Conservation (phyloP, 1,140 invertebrate species). For the Zaprionus capensis region DNA sequence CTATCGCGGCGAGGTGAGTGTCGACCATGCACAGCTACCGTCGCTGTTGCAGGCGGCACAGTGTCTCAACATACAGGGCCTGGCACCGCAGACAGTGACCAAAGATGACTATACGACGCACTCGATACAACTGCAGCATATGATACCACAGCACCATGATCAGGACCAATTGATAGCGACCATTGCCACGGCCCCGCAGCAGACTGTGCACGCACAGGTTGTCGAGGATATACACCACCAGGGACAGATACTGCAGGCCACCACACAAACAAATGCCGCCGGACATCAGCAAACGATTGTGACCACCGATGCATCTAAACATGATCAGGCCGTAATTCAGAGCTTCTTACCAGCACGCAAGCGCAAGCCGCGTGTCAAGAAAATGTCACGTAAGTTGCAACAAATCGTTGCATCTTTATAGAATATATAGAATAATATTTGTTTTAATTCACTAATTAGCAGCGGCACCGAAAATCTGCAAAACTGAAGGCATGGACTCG, state of each 20-base stretch:
- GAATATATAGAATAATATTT: conserved; percentile 1
- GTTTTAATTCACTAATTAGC: conserved; percentile 32
- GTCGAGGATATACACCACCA: conserved; percentile 83
- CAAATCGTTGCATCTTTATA: background rate
- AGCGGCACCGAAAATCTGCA: conserved; percentile 78
- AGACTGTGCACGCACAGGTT: conserved; percentile 83
- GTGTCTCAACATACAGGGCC: conserved; percentile 87
- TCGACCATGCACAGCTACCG: conserved; percentile 87
- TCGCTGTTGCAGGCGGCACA: conserved; percentile 87
- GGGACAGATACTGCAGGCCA: conserved; percentile 79
- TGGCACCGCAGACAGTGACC: conserved; percentile 85
- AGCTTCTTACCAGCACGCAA: conserved; percentile 84
- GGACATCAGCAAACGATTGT: conserved; percentile 77
- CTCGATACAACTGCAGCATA: conserved; percentile 85
- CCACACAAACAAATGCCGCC: conserved; percentile 75
- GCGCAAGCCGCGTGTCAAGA: conserved; percentile 83
- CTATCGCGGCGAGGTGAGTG: conserved; percentile 88
- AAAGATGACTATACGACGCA: conserved; percentile 84
- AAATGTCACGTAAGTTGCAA: conserved; percentile 78
- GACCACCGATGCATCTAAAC: conserved; percentile 79
- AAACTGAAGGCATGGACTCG: conserved; percentile 83
- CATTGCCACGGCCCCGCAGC: conserved; percentile 78
- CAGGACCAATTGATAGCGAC: conserved; percentile 83
- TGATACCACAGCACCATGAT: conserved; percentile 83
- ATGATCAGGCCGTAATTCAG: conserved; percentile 84